Evolutionary conservation across 2,888 invertebrate species (phyloP).

Genomic region (Drosophila mimetica): DNA sequence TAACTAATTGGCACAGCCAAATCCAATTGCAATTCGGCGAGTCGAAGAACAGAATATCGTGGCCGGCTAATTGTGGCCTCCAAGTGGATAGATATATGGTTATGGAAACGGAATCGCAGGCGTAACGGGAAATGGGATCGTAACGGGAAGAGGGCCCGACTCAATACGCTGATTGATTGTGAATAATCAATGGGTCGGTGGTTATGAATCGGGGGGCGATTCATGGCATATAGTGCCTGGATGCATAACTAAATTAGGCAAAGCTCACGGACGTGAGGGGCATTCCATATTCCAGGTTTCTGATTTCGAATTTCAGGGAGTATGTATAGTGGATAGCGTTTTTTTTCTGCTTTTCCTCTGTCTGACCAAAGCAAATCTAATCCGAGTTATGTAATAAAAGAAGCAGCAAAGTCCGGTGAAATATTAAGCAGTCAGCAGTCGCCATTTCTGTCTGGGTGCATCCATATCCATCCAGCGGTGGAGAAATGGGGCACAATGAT

Average conservation of each 20-base stretch:
- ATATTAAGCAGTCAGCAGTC: conserved; percentile 69
- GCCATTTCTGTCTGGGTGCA: conserved; percentile 50
- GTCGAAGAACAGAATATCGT: conserved; percentile 25
- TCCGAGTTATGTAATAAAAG: conserved; percentile 71
- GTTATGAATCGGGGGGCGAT: conserved; percentile 32
- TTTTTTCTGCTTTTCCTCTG: background rate
- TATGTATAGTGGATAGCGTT: background rate
- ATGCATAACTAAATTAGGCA: conserved; percentile 68
- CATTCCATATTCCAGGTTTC: conserved; percentile 39
- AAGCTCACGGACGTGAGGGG: conserved; percentile 59
- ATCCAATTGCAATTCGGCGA: conserved; percentile 27
- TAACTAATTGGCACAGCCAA: conserved; percentile 65
- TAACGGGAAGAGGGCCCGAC: conserved; percentile 28
- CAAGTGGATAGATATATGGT: conserved; percentile 11
- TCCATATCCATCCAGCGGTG: conserved; percentile 8
- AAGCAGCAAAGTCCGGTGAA: conserved; percentile 53
- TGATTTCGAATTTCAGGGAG: background rate
- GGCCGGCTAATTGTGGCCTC: conserved; percentile 26
- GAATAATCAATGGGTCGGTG: conserved; percentile 27
- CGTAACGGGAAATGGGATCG: conserved; percentile 23
- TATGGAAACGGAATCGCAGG: conserved; percentile 13
- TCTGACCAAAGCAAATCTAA: conserved; percentile 36
- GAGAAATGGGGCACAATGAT: conserved; percentile 52
- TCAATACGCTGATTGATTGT: conserved; percentile 69
- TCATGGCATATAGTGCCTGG: conserved; percentile 22